Evolutionary conservation across 2,113 vertebrate genomes (phyloP), one percentile per base, ranked within the genome.

Genomic region (Rafetus swinhoei): DNA sequence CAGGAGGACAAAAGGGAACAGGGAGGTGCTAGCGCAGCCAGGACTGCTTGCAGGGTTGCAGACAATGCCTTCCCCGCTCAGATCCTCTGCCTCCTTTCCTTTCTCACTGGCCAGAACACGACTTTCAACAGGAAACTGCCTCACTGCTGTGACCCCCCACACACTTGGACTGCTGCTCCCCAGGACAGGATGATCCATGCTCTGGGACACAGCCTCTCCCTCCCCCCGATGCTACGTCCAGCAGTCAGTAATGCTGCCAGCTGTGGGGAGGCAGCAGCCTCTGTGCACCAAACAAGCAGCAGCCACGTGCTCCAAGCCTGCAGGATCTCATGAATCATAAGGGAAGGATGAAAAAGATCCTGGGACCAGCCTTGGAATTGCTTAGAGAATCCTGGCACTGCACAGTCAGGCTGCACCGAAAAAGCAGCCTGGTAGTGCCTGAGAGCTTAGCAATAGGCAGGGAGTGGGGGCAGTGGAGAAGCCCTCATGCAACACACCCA

Each of bases 11-110:
- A 29, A 79, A 52, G 10, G 22, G 50, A 27, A 52, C 27, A n/a
- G 27, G 15, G 27, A 32, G 27, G 15, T 32, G 52, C 77, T 80
- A 9, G 79, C 8, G 14, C 7, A 86, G 99, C 99, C 2, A 62
- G 29, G 11, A 5, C n/a, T 72, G 32, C 65, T 21, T 5, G n/a
- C 65, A 9, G n/a, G 16, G 18, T 35, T n/a, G 18, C 15, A 18
- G 65, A 16, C 65, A 35, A 35, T 5, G 16, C 18, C n/a, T 72
- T 72, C 65, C 65, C n/a, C 32, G 10, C 32, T n/a, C 32, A 69
- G 32, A n/a, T n/a, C 32, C 62, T 69, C 32, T n/a, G 16, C 16
- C 65, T n/a, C 29, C 29, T 16, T 32, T 65, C 62, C 29, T 14
- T 65, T 65, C 29, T 29, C 62, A 14, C 62, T 4, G 29, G 62